A percentile compares a stretch with the other conserved stretches of the same genome.
Evolutionary conservation across 2,113 vertebrate species (phyloP).

Genomic region (Melanerpes aurifrons): DNA sequence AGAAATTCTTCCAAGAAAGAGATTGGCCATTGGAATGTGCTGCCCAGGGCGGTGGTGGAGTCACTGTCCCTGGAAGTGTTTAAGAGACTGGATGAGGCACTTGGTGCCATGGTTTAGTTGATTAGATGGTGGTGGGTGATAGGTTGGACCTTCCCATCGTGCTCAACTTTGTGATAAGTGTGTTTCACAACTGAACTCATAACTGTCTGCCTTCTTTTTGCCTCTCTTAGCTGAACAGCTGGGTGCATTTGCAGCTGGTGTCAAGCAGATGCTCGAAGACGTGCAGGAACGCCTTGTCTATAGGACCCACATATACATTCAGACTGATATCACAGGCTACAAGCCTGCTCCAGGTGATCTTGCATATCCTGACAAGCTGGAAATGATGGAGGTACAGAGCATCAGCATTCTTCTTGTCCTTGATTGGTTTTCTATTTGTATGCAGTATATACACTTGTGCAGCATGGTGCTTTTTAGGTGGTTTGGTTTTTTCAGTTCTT

Average conservation of each 20-base stretch:
- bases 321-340: constrained; percentile 94
- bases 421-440: neutral
- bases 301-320: constrained; percentile 96
- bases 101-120: too few species aligned
- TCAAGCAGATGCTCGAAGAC: constrained; percentile 98
- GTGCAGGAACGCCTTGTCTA: constrained; percentile 97
- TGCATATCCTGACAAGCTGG: constrained; percentile 95
- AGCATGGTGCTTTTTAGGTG: neutral
- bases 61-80: too few species aligned
- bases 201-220: neutral
- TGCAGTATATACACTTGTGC: neutral
- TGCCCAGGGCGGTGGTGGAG: too few species aligned
- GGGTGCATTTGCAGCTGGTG: constrained; percentile 90
- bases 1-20: too few species aligned
- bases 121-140: too few species aligned
- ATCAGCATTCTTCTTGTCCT: neutral
- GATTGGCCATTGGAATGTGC: too few species aligned
- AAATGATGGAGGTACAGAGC: constrained; percentile 94
- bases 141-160: too few species aligned
- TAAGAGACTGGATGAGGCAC: too few species aligned
- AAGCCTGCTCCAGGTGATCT: constrained; percentile 94
- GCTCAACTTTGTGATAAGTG: too few species aligned
- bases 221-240: constrained; percentile 83
- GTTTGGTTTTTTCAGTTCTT: neutral
- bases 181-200: neutral